A percentile compares a stretch with the other conserved stretches of the same genome.
phyloP scores from a whole-genome alignment of 2,113 vertebrate species.

The Chlamydotis undulata region DNA sequence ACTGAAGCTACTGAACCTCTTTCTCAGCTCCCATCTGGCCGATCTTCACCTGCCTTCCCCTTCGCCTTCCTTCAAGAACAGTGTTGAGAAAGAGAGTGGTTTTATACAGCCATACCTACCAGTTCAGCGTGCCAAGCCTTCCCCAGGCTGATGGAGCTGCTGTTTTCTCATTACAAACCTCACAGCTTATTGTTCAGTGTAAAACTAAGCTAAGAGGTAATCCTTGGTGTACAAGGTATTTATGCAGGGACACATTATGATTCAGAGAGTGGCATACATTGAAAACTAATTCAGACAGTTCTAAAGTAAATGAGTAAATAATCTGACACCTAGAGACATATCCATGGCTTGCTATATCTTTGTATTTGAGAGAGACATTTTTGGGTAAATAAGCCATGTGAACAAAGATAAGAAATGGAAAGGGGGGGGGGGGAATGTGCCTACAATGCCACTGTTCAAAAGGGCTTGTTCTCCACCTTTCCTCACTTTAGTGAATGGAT shows the following conservation, averaged over 20 bases:
- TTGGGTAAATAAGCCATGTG: background rate
- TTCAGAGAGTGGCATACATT: background rate
- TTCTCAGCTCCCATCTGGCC: background rate
- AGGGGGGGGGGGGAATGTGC: background rate
- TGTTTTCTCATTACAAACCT: background rate
- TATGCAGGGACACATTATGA: background rate
- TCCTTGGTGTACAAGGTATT: background rate
- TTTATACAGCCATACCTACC: background rate
- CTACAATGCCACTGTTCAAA: background rate
- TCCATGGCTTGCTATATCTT: background rate
- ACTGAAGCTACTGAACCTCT: background rate
- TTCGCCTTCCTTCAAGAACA: background rate
- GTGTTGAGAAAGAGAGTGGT: background rate
- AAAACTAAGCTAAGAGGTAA: background rate
- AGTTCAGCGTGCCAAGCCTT: background rate
- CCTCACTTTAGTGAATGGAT: background rate
- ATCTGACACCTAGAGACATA: background rate
- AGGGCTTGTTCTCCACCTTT: background rate
- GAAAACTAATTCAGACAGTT: background rate
- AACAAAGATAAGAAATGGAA: background rate
- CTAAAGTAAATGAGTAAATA: background rate
- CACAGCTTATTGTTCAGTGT: background rate
- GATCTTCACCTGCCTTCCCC: background rate
- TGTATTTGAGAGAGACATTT: background rate
- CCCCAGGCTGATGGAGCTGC: background rate